Evolutionary conservation across 2,113 vertebrate genomes (phyloP), one percentile per base, ranked within the genome.

Genomic region (Xiphophorus hellerii): DNA sequence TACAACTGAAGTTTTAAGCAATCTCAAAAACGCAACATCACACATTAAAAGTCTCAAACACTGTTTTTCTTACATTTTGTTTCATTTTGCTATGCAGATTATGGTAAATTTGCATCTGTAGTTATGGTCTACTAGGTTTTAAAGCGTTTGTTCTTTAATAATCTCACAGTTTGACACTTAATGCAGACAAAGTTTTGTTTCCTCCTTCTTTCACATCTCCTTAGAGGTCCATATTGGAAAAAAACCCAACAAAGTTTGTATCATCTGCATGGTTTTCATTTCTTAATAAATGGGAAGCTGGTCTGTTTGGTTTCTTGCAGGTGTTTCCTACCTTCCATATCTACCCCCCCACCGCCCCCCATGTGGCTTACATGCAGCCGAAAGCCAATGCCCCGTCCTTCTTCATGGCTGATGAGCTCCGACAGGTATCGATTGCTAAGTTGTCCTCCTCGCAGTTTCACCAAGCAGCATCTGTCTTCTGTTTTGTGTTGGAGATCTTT

Each of bases 351-450:
- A 96, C 97, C 33, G 97, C 97, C 65, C 97, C 98, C 85, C 96
- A 99, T 62, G 97, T 99, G 94, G 97, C 97, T 84, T 99, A 99
- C 82, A 99, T 99, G 98, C 98, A 99, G 81, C 98, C 97, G 15
- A 99, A 99, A 96, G 98, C 98, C 78, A 99, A 99, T 51, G 98
- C 98, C 87, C 98, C 98, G 85, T 99, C 98, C 64, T 99, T 99
- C 92, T 99, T 99, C 84, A 99, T 99, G 98, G 95, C 96, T 20
- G 98, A 99, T 77, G 98, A 99, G 84, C 98, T 99, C 66, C 94
- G 98, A 91, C 98, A 99, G 96, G 98, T 99, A 95, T 70, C 79
- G n/a, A 95, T 70, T 77, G 27, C 17, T 13, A 8, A 2, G 9
- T n/a, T 1, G 0, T 9, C 42, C 31, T 22, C 0, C 14, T 54